A percentile compares a stretch with the other conserved stretches of the same genome.
phyloP scores from a whole-genome alignment of 2,113 vertebrate genomes.

The Anhinga anhinga region DNA sequence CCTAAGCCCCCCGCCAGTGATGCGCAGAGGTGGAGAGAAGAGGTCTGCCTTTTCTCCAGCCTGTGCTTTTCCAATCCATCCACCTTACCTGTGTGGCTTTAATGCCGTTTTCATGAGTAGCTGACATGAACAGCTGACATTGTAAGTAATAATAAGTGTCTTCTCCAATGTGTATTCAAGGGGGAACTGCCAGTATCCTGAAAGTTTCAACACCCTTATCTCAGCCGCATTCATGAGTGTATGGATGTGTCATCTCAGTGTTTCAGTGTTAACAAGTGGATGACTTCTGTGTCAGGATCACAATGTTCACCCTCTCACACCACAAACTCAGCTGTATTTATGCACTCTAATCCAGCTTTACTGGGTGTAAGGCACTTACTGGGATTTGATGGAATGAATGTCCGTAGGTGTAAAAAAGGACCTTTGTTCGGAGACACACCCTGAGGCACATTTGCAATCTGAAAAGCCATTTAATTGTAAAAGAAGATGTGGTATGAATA shows the following conservation, averaged over 20 bases:
- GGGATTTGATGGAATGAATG: not conserved
- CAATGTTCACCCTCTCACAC: not conserved
- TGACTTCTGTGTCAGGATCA: conserved; percentile 20
- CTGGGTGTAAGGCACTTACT: fast-evolving
- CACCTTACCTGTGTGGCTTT: not conserved
- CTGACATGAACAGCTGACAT: not conserved
- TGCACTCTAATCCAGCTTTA: not conserved
- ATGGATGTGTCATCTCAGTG: not conserved
- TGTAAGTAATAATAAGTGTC: not conserved
- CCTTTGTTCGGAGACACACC: not conserved
- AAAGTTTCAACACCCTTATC: conserved; percentile 20
- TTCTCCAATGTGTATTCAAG: not conserved
- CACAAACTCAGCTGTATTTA: not conserved
- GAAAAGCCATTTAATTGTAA: not conserved
- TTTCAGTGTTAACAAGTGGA: not conserved
- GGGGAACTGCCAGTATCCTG: not conserved
- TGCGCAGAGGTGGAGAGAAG: not conserved
- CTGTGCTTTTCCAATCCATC: fast-evolving
- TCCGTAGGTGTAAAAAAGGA: not conserved
- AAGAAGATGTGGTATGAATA: not conserved
- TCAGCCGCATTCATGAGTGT: not conserved
- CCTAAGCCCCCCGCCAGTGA: not conserved
- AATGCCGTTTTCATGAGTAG: not conserved
- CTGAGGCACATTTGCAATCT: not conserved
- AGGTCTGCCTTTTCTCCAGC: not conserved